Evolutionary conservation across 1,140 invertebrate species (phyloP).

Genomic region (Delia radicum): DNA sequence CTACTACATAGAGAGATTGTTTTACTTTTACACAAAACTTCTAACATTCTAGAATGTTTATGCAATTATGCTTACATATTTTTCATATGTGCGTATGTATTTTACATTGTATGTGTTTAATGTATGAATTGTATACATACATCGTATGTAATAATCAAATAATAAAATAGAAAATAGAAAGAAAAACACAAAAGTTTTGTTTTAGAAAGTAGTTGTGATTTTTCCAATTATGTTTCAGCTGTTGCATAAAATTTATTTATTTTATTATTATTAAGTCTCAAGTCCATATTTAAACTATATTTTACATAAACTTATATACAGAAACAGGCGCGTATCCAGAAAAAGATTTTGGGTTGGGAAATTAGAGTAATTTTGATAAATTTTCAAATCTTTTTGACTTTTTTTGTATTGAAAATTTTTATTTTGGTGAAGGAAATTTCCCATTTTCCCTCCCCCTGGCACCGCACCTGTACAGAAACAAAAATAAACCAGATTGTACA

Average conservation of each 20-base stretch:
- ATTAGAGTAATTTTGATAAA: too few species aligned
- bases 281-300: constrained; percentile 2
- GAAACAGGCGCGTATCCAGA: not conserved
- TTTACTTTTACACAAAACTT: too few species aligned
- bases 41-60: constrained; percentile 7
- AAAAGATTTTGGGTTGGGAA: too few species aligned
- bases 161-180: not conserved
- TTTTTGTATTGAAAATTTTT: too few species aligned
- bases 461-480: too few species aligned
- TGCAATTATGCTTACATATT: not conserved
- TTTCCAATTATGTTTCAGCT: not conserved
- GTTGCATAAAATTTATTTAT: constrained; percentile 2
- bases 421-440: too few species aligned
- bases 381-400: too few species aligned
- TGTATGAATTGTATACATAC: not conserved
- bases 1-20: too few species aligned
- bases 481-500: too few species aligned
- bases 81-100: not conserved
- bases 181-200: not conserved
- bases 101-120: not conserved
- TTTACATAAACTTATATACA: not conserved
- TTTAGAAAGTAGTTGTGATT: not conserved
- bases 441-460: too few species aligned
- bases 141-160: not conserved
- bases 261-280: not conserved